phyloP scores from a whole-genome alignment of 1,140 invertebrate genomes.

The Aphis gossypii region DNA sequence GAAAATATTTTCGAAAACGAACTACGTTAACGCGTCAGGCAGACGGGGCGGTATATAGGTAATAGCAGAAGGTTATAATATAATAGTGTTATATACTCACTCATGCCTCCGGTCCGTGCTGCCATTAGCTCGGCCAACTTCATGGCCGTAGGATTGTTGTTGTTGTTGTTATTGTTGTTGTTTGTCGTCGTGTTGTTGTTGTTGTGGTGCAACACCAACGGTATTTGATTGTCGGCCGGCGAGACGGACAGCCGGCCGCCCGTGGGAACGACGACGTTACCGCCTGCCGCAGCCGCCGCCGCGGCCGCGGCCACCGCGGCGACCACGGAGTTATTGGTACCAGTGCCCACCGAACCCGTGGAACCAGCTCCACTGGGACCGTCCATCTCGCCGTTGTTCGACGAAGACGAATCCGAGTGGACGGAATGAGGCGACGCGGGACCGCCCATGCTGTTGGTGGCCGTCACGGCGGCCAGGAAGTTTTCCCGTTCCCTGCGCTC shows the following conservation, averaged over 20 bases:
- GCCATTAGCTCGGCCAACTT: slow-evolving; percentile 63
- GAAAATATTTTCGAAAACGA: not conserved
- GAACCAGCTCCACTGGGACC: slow-evolving; percentile 6
- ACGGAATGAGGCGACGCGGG: slow-evolving; percentile 77
- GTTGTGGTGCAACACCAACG: slow-evolving; percentile 64
- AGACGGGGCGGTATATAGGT: not conserved
- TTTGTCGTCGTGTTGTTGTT: slow-evolving; percentile 78
- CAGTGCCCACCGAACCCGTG: slow-evolving; percentile 50
- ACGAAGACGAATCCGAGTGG: slow-evolving; percentile 77
- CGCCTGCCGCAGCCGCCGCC: slow-evolving; percentile 67
- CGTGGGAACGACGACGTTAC: slow-evolving; percentile 62
- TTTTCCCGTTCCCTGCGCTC: slow-evolving; percentile 84
- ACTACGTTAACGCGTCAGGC: not conserved
- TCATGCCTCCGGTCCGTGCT: slow-evolving; percentile 61
- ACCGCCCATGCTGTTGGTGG: slow-evolving; percentile 65
- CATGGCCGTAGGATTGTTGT: slow-evolving; percentile 68
- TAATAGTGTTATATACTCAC: slow-evolving; percentile 13
- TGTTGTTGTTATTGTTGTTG: slow-evolving; percentile 69
- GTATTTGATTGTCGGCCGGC: slow-evolving; percentile 72
- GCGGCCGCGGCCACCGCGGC: slow-evolving; percentile 75
- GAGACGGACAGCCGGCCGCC: slow-evolving; percentile 76
- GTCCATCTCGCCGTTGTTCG: slow-evolving; percentile 58
- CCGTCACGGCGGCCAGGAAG: slow-evolving; percentile 75
- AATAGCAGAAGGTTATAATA: not conserved
- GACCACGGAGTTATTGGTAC: slow-evolving; percentile 65